Conservation (phyloP, 2,888 invertebrate species). For the Stenichneumon culpator region DNA sequence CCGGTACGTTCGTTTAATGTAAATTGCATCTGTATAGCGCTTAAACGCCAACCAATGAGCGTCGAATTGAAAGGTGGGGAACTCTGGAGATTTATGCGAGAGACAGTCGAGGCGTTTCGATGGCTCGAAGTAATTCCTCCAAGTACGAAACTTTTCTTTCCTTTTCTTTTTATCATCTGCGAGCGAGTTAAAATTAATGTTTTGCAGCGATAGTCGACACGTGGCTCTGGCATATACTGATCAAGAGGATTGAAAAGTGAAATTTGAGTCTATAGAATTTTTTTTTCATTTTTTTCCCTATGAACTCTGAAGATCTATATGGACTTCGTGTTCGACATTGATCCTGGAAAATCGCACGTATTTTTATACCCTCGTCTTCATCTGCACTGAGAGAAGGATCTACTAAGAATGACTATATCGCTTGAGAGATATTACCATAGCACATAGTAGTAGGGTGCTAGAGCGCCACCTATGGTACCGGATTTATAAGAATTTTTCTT, state of each 20-base stretch:
- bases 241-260: slow-evolving; percentile 2
- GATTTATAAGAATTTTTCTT: too few species aligned
- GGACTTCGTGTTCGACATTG: background rate
- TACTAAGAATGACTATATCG: too few species aligned
- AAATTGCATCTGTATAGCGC: slow-evolving; percentile 11
- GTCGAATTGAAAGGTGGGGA: slow-evolving; percentile 12
- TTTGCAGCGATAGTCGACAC: slow-evolving; percentile 45
- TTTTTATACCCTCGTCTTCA: background rate
- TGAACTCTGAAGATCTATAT: background rate
- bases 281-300: background rate
- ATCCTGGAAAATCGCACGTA: background rate
- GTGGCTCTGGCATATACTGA: slow-evolving; percentile 39
- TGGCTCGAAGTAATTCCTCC: slow-evolving; percentile 2
- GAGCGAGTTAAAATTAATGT: background rate
- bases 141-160: background rate
- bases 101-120: slow-evolving; percentile 39
- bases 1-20: slow-evolving; percentile 7
- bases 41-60: slow-evolving; percentile 41
- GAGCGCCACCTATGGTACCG: too few species aligned
- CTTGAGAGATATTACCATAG: too few species aligned
- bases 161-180: background rate
- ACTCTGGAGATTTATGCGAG: slow-evolving; percentile 39
- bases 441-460: too few species aligned
- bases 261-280: background rate
- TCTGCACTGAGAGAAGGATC: too few species aligned